Evolutionary conservation across 1,140 invertebrate genomes (phyloP).

Genomic region (Drosophila ananassae): DNA sequence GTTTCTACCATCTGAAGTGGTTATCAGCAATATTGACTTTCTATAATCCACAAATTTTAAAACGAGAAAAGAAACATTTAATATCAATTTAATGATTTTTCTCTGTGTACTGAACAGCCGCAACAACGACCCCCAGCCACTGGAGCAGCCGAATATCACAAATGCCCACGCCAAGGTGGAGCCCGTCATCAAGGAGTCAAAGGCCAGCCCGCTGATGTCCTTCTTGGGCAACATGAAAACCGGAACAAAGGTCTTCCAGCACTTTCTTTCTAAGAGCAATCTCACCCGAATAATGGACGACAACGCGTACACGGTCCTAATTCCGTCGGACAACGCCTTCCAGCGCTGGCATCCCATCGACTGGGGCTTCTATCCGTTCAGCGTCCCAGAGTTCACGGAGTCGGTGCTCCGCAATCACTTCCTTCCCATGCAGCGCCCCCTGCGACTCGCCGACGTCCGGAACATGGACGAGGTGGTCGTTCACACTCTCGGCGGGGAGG

Average conservation of each 20-base stretch:
- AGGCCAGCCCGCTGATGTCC: conserved; percentile 86
- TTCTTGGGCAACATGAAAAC: conserved; percentile 86
- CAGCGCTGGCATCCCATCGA: conserved; percentile 88
- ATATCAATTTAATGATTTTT: neutral
- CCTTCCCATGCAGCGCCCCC: conserved; percentile 85
- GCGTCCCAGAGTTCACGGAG: conserved; percentile 87
- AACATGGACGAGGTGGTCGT: conserved; percentile 84
- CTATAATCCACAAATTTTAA: too few relatives aligned
- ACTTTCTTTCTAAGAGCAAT: conserved; percentile 87
- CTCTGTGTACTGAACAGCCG: conserved; percentile 46
- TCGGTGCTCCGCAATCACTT: conserved; percentile 87
- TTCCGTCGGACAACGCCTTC: conserved; percentile 88
- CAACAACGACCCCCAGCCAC: conserved; percentile 81
- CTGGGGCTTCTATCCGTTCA: conserved; percentile 89
- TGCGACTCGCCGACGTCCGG: conserved; percentile 86
- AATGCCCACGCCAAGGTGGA: conserved; percentile 82
- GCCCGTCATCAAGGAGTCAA: conserved; percentile 84
- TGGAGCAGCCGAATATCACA: conserved; percentile 82
- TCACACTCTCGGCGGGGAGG: conserved; percentile 86
- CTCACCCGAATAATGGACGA: conserved; percentile 86
- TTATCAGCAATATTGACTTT: neutral
- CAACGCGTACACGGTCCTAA: conserved; percentile 87
- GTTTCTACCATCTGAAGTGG: neutral
- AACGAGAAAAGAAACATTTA: too few relatives aligned
- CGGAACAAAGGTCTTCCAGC: conserved; percentile 87